These are phyloP conservation scores for Plutomurus gul DNA, from an alignment of 1,140 invertebrate species.

Conservation along the genomic window DNA sequence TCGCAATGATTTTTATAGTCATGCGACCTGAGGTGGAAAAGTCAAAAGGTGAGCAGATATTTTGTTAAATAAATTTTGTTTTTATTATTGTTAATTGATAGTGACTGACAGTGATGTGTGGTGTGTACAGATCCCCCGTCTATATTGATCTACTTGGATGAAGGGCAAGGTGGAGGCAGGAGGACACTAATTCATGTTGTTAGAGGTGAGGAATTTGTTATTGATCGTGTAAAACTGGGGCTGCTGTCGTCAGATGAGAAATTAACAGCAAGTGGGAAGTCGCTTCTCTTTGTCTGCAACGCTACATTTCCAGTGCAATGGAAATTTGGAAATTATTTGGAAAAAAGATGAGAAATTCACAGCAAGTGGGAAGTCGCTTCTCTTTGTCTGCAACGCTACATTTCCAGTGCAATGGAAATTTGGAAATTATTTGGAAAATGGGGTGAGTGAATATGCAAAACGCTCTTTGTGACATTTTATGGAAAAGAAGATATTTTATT, in stretches of 20 bases:
- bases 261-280: neutral
- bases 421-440: too few relatives aligned
- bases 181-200: too few relatives aligned
- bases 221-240: constrained; percentile 13
- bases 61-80: neutral
- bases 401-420: neutral
- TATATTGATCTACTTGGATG: neutral
- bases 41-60: neutral
- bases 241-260: neutral
- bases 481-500: neutral
- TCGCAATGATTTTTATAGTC: neutral
- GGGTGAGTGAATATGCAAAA: too few relatives aligned
- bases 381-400: neutral
- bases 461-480: too few relatives aligned
- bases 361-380: constrained; percentile 3
- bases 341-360: constrained; percentile 18
- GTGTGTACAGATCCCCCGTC: neutral
- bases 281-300: constrained; percentile 32
- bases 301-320: constrained; percentile 37
- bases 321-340: too few relatives aligned
- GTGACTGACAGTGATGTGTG: neutral
- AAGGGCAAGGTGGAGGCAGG: too few relatives aligned
- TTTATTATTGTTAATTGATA: neutral
- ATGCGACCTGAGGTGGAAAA: too few relatives aligned
- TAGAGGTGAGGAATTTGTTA: neutral